Evolutionary conservation across 2,888 invertebrate species (phyloP).

Genomic region (Chelonus formosanus): DNA sequence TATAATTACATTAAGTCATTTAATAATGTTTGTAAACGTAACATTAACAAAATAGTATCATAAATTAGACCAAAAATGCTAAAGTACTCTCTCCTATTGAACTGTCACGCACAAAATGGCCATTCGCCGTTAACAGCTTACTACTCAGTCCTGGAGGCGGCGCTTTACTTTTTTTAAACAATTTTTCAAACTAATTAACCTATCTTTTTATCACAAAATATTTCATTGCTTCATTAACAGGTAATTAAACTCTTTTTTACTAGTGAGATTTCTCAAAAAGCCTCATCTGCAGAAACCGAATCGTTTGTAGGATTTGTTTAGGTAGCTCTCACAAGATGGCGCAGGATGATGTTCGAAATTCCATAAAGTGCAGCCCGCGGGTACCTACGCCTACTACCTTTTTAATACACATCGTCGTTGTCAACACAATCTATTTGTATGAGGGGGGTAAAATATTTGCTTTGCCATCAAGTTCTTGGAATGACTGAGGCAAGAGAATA

Average conservation of each 20-base stretch:
- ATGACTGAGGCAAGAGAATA: neutral
- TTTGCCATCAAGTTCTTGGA: neutral
- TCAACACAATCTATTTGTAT: slow-evolving; percentile 11
- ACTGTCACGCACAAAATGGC: slow-evolving; percentile 75
- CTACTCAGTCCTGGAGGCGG: slow-evolving; percentile 66
- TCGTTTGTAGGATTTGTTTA: neutral
- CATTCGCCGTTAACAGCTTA: slow-evolving; percentile 70
- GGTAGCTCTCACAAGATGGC: slow-evolving; percentile 6
- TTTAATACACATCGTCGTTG: slow-evolving; percentile 10
- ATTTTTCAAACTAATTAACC: slow-evolving; percentile 25
- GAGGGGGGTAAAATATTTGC: slow-evolving; percentile 5
- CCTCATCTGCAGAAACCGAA: slow-evolving; percentile 24
- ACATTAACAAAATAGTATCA: slow-evolving; percentile 1
- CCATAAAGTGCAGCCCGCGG: slow-evolving; percentile 2
- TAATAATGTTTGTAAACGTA: neutral
- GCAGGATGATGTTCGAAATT: neutral
- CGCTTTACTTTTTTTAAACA: slow-evolving; percentile 52
- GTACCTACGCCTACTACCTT: neutral
- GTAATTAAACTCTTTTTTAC: neutral
- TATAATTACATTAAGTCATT: slow-evolving; percentile 11
- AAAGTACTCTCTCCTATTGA: slow-evolving; percentile 41
- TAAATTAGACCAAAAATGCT: slow-evolving; percentile 30
- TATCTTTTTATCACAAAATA: neutral
- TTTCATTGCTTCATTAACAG: slow-evolving; percentile 14
- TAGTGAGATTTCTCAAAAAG: slow-evolving; percentile 5